These are phyloP conservation scores for Mallateleia sp. DNA, from an alignment of 2,888 invertebrate genomes.

Conservation along the genomic window DNA sequence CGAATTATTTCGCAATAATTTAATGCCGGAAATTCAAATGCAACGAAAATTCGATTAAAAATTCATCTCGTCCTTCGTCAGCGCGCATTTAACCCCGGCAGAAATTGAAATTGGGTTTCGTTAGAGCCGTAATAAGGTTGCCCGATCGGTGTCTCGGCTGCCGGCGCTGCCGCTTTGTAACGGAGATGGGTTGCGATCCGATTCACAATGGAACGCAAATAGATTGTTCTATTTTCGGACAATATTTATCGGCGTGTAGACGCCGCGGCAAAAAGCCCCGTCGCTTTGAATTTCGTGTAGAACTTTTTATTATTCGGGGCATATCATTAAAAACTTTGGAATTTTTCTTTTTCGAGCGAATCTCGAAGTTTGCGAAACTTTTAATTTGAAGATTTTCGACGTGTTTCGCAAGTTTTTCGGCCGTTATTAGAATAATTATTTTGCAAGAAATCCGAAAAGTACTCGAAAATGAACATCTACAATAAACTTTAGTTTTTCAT, in stretches of 20 bases:
- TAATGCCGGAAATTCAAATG: constrained; percentile 72
- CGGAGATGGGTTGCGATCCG: constrained; percentile 10
- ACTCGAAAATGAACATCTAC: too few species aligned
- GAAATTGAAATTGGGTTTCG: constrained; percentile 74
- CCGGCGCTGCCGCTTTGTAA: constrained; percentile 42
- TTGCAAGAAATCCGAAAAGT: too few species aligned
- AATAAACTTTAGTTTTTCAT: too few species aligned
- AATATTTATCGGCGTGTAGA: constrained; percentile 16
- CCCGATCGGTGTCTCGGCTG: constrained; percentile 43
- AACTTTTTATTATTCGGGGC: constrained; percentile 16
- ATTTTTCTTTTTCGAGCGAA: neutral
- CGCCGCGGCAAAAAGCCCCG: neutral
- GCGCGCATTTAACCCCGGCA: constrained; percentile 55
- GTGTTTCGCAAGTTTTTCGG: neutral
- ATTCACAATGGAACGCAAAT: constrained; percentile 48
- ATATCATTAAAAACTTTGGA: constrained; percentile 44
- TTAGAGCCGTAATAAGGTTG: constrained; percentile 69
- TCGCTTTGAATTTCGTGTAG: constrained; percentile 7
- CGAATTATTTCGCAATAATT: constrained; percentile 69
- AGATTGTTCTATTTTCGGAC: constrained; percentile 34
- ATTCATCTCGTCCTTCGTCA: constrained; percentile 66
- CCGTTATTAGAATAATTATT: constrained; percentile 16
- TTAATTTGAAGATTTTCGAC: constrained; percentile 24
- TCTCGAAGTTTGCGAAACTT: constrained; percentile 7
- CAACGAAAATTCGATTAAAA: constrained; percentile 74